phyloP scores from a whole-genome alignment of 1,140 invertebrate species.

The Triops cancriformis region DNA sequence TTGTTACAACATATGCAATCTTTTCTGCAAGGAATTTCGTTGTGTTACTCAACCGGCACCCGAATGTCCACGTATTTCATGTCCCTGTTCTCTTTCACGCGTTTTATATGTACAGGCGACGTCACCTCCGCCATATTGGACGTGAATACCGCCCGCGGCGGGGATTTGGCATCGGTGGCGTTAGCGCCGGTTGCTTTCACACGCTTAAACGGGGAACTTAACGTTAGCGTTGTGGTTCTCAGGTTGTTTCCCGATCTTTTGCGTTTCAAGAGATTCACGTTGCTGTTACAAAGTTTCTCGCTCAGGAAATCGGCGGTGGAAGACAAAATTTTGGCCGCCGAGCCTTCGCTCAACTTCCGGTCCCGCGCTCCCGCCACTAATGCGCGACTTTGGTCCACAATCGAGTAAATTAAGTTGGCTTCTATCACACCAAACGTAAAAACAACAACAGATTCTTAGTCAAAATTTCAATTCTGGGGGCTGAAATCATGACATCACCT shows the following conservation, averaged over 20 bases:
- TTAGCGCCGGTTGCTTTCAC: not conserved
- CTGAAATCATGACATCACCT: not conserved
- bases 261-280: not conserved
- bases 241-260: not conserved
- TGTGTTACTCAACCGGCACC: no score
- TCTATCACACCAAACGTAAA: not conserved
- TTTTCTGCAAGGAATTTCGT: no score
- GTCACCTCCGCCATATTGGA: not conserved
- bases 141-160: not conserved
- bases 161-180: not conserved
- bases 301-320: not conserved
- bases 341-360: not conserved
- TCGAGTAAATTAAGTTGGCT: not conserved
- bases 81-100: not conserved
- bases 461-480: no score
- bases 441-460: no score
- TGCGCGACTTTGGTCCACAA: not conserved
- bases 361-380: not conserved
- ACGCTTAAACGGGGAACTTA: not conserved
- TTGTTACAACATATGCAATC: no score
- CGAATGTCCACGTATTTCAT: not conserved
- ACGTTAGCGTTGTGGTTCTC: not conserved
- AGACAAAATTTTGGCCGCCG: not conserved
- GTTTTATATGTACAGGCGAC: not conserved
- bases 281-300: not conserved